These are phyloP conservation scores for Epiblema foenella DNA, from an alignment of 2,888 invertebrate species.

Conservation along the genomic window DNA sequence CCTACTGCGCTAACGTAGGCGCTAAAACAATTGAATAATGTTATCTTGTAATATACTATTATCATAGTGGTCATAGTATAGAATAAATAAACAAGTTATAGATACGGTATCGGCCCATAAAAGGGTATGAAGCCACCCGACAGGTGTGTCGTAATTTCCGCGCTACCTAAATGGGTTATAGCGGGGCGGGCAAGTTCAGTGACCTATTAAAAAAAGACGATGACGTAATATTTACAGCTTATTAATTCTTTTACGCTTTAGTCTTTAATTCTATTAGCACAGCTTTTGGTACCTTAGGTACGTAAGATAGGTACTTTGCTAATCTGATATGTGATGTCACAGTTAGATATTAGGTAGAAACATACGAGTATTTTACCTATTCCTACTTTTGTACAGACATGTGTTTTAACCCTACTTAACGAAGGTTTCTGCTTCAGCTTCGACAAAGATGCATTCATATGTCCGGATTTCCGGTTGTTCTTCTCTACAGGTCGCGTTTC, in stretches of 20 bases:
- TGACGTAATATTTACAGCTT: slow-evolving; percentile 14
- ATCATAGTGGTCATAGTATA: too few relatives aligned
- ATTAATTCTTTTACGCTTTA: slow-evolving; percentile 18
- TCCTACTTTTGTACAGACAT: too few relatives aligned
- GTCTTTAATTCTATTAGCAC: slow-evolving; percentile 5
- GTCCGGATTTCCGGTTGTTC: too few relatives aligned
- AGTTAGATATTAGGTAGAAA: too few relatives aligned
- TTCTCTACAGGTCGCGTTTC: too few relatives aligned
- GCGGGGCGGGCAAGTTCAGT: slow-evolving; percentile 42
- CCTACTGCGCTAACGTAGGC: background rate
- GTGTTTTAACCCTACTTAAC: too few relatives aligned
- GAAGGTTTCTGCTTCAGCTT: too few relatives aligned
- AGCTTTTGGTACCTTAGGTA: background rate
- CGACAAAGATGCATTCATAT: too few relatives aligned
- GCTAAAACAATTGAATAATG: background rate
- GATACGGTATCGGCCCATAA: slow-evolving; percentile 3
- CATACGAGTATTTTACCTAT: too few relatives aligned
- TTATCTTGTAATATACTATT: too few relatives aligned
- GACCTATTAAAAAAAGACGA: slow-evolving; percentile 38
- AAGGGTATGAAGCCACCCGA: slow-evolving; percentile 18
- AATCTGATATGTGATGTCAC: background rate
- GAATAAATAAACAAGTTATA: background rate
- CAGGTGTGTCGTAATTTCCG: slow-evolving; percentile 34
- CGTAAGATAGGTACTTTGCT: background rate
- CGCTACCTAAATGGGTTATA: slow-evolving; percentile 35